These are phyloP conservation scores for Poeciliopsis infans DNA, from an alignment of 2,797 vertebrate species.

Conservation along the genomic window DNA sequence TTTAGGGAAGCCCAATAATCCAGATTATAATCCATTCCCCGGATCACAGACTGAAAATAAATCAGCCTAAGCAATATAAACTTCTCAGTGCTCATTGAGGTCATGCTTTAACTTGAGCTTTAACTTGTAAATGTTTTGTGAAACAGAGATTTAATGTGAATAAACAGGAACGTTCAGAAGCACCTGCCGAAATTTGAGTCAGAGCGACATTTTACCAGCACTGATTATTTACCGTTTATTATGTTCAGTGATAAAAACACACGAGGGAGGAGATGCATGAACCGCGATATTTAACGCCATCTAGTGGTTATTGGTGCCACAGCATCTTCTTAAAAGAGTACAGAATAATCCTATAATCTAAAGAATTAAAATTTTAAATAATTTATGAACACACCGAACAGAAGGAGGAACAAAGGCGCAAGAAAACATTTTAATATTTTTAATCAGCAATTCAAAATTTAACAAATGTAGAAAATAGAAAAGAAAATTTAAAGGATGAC, in stretches of 20 bases:
- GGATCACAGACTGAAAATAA: neutral
- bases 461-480: neutral
- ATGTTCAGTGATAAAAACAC: neutral
- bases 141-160: slow-evolving; percentile 31
- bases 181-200: slow-evolving; percentile 44
- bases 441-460: neutral
- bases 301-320: neutral
- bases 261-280: neutral
- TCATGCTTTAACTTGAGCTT: slow-evolving; percentile 12
- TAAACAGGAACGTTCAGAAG: slow-evolving; percentile 20
- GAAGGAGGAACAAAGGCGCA: neutral
- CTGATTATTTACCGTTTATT: neutral
- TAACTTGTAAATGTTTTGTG: slow-evolving; percentile 26
- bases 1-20: neutral
- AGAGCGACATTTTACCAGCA: neutral
- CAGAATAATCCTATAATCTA: neutral
- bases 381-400: neutral
- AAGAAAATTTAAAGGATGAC: neutral
- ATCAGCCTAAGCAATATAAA: neutral
- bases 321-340: neutral
- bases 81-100: neutral
- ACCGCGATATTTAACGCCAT: neutral
- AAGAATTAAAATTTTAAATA: neutral
- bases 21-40: neutral
- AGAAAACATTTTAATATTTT: neutral